Evolutionary conservation across 2,888 invertebrate genomes (phyloP).

Genomic region (Empis stercorea): DNA sequence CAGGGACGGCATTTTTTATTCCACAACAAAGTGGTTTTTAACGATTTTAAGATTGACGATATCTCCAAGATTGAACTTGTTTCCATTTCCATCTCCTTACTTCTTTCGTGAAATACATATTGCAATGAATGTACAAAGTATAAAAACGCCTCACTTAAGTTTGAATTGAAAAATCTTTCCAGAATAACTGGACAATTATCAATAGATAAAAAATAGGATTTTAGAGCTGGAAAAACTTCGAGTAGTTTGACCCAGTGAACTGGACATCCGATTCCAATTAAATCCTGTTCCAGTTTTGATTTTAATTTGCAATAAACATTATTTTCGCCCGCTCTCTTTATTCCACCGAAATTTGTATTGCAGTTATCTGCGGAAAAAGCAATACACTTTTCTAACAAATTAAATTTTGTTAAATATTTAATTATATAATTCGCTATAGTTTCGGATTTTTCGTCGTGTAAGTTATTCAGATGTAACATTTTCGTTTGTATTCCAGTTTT

Average conservation of each 20-base stretch:
- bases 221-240: slow-evolving; percentile 4
- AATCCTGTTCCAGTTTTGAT: neutral
- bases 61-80: slow-evolving; percentile 5
- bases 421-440: slow-evolving; percentile 4
- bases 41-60: slow-evolving; percentile 2
- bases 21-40: neutral
- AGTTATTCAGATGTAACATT: neutral
- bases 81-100: slow-evolving; percentile 4
- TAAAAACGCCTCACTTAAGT: slow-evolving; percentile 6
- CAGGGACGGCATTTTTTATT: no score
- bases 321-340: slow-evolving; percentile 1
- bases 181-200: slow-evolving; percentile 1
- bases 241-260: no score
- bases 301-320: slow-evolving; percentile 4
- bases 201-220: slow-evolving; percentile 3
- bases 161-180: slow-evolving; percentile 3
- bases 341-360: slow-evolving; percentile 4
- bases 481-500: slow-evolving; percentile 5
- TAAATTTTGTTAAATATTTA: slow-evolving; percentile 3
- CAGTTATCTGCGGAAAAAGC: slow-evolving; percentile 6
- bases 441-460: slow-evolving; percentile 1
- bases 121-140: slow-evolving; percentile 5
- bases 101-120: slow-evolving; percentile 6
- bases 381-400: slow-evolving; percentile 4
- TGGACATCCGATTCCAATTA: slow-evolving; percentile 5